Percentiles rank a stretch among this genome's conserved stretches.
Evolutionary conservation across 1,140 invertebrate genomes (phyloP).

Genomic region (Anastrepha ludens): DNA sequence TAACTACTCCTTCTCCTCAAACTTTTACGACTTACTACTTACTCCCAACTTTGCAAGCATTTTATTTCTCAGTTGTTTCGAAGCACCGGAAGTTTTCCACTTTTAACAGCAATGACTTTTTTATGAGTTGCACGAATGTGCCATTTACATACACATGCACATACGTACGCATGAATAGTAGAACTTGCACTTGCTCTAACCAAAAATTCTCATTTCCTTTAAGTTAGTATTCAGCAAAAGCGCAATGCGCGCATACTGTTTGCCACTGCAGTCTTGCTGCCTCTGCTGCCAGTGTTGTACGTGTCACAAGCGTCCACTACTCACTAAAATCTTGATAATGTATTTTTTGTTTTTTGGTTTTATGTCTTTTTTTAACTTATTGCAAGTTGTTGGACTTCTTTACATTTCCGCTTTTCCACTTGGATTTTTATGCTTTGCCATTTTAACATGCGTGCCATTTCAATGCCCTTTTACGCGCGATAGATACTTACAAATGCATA

Average conservation of each 20-base stretch:
- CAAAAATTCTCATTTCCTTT: conserved; percentile 36
- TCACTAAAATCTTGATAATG: conserved; percentile 47
- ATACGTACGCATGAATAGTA: not conserved
- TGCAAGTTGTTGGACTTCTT: conserved; percentile 7
- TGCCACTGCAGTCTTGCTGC: not conserved
- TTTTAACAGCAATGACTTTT: conserved; percentile 69
- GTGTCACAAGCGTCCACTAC: conserved; percentile 10
- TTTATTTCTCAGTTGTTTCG: conserved; percentile 30
- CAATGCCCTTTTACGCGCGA: not conserved
- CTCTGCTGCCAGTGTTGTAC: not conserved
- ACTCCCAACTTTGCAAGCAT: not conserved
- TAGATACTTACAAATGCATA: not conserved
- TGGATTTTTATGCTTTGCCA: conserved; percentile 47
- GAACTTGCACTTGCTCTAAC: not conserved
- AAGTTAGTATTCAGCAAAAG: conserved; percentile 18
- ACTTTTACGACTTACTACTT: conserved; percentile 27
- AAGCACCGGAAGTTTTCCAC: conserved; percentile 67
- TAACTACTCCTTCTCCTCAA: not conserved
- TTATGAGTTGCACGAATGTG: conserved; percentile 62
- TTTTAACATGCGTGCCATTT: conserved; percentile 44
- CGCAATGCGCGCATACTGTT: not conserved
- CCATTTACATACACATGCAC: not conserved
- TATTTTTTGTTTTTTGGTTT: not conserved
- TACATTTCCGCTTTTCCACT: conserved; percentile 52
- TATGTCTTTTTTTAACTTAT: not conserved